Evolutionary conservation across 2,797 vertebrate genomes (phyloP), one percentile per base, ranked within the genome.

Genomic region (Parambassis ranga): DNA sequence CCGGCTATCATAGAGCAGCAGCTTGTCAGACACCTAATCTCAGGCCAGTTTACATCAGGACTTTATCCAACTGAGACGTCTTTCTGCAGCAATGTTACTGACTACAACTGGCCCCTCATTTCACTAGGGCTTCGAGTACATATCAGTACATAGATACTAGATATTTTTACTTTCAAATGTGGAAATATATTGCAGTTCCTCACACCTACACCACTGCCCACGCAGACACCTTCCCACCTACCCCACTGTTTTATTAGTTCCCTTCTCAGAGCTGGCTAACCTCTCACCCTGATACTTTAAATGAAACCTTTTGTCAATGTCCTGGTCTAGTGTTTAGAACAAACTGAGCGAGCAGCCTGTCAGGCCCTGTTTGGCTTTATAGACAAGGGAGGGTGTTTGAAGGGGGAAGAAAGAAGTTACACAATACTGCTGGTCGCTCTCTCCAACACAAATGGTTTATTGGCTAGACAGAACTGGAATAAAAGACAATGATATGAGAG

Each of bases 381-480:
- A 75, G 84, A 82, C 77, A 42, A 71, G 74, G 66, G 73, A 53
- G 65, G 62, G 66, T 61, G 79, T 53, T 58, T 33, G 62, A 35
- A 64, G 33, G 35, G 20, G 44, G 1, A 4, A 28, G 0, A 35
- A 9, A 71, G 55, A 64, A 37, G 71, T 84, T 83, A 77, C 85
- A 88, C 84, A 88, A 90, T 79, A 77, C 69, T 23, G 37, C 64
- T 81, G 77, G 81, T 64, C 75, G 64, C 67, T 65, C 60, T 66
- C 65, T 60, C 61, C 52, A 75, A 79, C 75, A 71, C 81, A 67
- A 88, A 85, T 81, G 63, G 87, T 90, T 90, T 84, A 87, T 85
- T 86, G 83, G 86, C 77, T 57, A 55, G 65, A 71, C 58, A 78
- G 76, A 79, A 60, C 69, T 55, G 83, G 64, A 80, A 65, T 79